A percentile compares a stretch with the other conserved stretches of the same genome.
Evolutionary conservation across 2,113 vertebrate species (phyloP).

Genomic region (Catagonus wagneri): DNA sequence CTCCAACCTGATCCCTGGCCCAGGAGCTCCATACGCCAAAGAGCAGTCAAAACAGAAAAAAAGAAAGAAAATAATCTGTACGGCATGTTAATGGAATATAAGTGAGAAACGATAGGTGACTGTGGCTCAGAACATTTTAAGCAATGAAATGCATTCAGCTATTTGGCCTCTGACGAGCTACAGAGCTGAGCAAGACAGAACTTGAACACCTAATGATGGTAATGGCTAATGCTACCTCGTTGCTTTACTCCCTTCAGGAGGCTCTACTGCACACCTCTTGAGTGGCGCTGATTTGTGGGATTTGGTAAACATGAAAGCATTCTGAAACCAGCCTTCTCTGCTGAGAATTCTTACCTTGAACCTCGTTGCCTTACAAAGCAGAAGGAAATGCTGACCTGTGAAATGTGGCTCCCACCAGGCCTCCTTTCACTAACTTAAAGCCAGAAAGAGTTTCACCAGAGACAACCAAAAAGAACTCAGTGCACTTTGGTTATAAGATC

Average conservation of each 20-base stretch:
- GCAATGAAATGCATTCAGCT: background rate
- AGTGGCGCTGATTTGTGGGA: background rate
- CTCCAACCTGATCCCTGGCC: no score
- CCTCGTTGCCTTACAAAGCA: background rate
- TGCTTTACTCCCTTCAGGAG: background rate
- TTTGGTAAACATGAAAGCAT: background rate
- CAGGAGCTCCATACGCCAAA: no score
- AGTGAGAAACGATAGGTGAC: background rate
- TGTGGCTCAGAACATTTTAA: background rate
- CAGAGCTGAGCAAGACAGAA: background rate
- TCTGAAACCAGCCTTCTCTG: background rate
- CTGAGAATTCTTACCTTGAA: background rate
- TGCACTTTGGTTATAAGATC: background rate
- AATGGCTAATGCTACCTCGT: fast-evolving
- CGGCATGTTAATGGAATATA: background rate
- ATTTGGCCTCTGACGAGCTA: background rate
- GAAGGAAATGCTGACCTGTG: background rate
- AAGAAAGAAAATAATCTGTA: background rate
- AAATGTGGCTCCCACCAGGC: background rate
- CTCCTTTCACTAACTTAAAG: background rate
- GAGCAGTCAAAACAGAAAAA: no score
- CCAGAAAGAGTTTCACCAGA: background rate
- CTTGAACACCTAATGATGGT: background rate
- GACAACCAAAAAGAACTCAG: background rate
- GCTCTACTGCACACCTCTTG: background rate